Evolutionary conservation across 1,140 invertebrate genomes (phyloP), one percentile per base, ranked within the genome.

Genomic region (Piezodorus guildinii): DNA sequence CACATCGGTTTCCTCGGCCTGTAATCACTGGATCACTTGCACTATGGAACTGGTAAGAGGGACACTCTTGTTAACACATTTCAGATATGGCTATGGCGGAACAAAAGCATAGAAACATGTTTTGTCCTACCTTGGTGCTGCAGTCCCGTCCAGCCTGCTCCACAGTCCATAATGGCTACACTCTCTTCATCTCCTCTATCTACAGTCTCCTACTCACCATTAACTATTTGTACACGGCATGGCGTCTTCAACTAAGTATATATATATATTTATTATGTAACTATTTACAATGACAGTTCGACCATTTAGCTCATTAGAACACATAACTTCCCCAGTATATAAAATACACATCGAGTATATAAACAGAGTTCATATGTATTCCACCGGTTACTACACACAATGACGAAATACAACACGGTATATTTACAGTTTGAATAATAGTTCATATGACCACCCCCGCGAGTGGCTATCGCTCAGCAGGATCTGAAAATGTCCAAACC

Each of bases 311-410:
- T 63, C 60, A 51, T 62, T 27, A 65, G 64, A 66, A 68, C 67
- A 68, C 63, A 65, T 62, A 59, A 63, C 60, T 62, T 51, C 56
- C 64, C 62, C 67, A 63, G 25, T 66, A 66, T 68, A 68, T 58
- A 68, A 68, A 68, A 68, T 68, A 66, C 65, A 68, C 67, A 68
- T 65, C 51, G 65, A 68, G 65, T 66, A 66, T 68, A 68, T 62
- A 68, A 66, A 66, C 54, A 64, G 59, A 56, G 52, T 56, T 49
- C 19, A 21, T 49, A 23, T 56, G 34, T 64, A 60, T 68, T 25
- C 62, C 60, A 34, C 45, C 52, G 45, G 30, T 52, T 54, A 63
- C 54, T 63, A 64, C 63, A 66, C 45, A 66, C 60, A 68, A 49
- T 62, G 59, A 66, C 54, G 49, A 60, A 52, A 63, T 62, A 62